Base-by-base conservation (phyloP, 2,797 vertebrate species). In the Alfaro cultratus region DNA sequence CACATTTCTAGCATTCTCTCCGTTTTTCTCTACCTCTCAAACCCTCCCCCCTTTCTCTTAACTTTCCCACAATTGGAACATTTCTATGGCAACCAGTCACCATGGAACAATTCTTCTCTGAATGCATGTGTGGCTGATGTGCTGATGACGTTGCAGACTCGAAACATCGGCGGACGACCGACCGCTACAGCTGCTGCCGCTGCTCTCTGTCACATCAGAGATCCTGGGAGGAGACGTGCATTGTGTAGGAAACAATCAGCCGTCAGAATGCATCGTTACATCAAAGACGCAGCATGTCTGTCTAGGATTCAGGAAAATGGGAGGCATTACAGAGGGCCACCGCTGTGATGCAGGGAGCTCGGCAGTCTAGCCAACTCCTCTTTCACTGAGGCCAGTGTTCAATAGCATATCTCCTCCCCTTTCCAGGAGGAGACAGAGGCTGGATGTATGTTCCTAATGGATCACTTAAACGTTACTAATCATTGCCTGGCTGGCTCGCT, bases 11-110 rank as follows among this genome's bases (percentile, higher is more conserved):
- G 57, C 12, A 41, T 45, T 72, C 7, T 74, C 18, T 67, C 36
- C 18, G 1, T 39, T 39, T 53, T 29, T 74, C 26, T 75, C 29
- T 60, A 47, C 74, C 79, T 78, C 68, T 73, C 45, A 60, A 57
- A 49, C 62, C 46, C 46, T 55, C 72, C 62, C 74, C 72, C 57
- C 73, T 2, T 43, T n/a, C 0, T 73, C 34, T 81, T 84, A 89
- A 88, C 80, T 90, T 88, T 86, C 47, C 93, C 94, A 94, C 96
- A 95, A 96, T 86, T 96, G 95, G 93, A 97, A 96, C 93, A 96
- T 98, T 96, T 96, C 97, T 97, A 97, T 97, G 96, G 97, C 95
- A 99, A 98, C 97, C 88, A 92, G 96, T 97, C 96, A 93, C 96
- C 93, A 94, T 95, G 96, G 96, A 96, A 95, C 94, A 93, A 95